These are phyloP conservation scores for Synanthedon vespiformis DNA, from an alignment of 2,888 invertebrate genomes.

Conservation along the genomic window DNA sequence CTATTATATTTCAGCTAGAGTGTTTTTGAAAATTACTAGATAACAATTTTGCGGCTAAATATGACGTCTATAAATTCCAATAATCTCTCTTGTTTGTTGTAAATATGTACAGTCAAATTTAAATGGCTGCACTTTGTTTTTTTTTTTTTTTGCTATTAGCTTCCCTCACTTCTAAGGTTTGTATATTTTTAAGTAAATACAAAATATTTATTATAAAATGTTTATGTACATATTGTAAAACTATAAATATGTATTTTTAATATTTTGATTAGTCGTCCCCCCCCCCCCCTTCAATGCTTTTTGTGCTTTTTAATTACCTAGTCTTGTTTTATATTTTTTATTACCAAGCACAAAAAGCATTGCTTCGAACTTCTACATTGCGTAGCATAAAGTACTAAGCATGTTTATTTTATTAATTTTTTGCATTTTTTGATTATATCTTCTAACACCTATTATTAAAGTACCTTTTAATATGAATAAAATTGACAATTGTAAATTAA, in stretches of 20 bases:
- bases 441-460: no score
- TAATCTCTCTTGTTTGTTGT: background rate
- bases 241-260: no score
- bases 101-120: conserved; percentile 1
- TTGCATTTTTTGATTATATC: no score
- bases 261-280: conserved; percentile 3
- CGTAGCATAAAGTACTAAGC: no score
- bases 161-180: conserved; percentile 15
- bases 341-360: conserved; percentile 15
- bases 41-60: background rate
- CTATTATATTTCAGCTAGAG: no score
- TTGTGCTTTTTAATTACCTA: conserved; percentile 11
- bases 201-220: background rate
- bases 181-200: background rate
- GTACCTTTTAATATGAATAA: no score
- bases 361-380: conserved; percentile 4
- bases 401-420: no score
- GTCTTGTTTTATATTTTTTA: conserved; percentile 1
- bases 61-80: background rate
- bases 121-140: conserved; percentile 15
- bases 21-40: background rate
- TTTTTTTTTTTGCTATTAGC: conserved; percentile 17
- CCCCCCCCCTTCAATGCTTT: conserved; percentile 13
- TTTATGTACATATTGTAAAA: conserved; percentile 1
- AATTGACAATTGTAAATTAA: no score